Evolutionary conservation across 2,888 invertebrate species (phyloP).

Genomic region (Syrista parreyssii): DNA sequence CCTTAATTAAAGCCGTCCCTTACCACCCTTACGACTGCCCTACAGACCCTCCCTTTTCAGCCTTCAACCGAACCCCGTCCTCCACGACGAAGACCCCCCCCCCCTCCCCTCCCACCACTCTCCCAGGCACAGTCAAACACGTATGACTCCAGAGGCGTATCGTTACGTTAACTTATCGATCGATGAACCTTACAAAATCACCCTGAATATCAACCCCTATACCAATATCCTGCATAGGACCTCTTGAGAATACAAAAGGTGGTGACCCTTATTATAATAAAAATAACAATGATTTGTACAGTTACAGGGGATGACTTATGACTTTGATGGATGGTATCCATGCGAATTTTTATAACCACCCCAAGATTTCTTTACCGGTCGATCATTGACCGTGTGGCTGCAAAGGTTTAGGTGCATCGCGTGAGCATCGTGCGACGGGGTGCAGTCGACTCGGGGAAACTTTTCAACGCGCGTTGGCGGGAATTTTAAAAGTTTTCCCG

Average conservation of each 20-base stretch:
- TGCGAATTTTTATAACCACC: background rate
- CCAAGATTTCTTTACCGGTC: background rate
- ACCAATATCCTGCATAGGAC: background rate
- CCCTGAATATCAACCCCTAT: background rate
- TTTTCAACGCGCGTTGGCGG: background rate
- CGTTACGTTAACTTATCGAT: background rate
- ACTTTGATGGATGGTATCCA: background rate
- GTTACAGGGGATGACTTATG: background rate
- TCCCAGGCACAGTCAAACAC: background rate
- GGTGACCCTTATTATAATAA: background rate
- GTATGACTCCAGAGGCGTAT: background rate
- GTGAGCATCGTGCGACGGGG: background rate
- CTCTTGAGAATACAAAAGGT: background rate
- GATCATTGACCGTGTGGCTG: background rate
- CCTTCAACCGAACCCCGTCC: conserved; percentile 5
- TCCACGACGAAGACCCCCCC: background rate
- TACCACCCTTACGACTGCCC: conserved; percentile 48
- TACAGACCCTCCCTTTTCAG: conserved; percentile 35
- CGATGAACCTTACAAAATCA: background rate
- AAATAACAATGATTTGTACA: background rate
- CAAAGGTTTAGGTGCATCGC: background rate
- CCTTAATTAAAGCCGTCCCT: conserved; percentile 64
- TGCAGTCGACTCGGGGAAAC: background rate
- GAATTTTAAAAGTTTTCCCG: conserved; percentile 23
- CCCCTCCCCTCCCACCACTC: background rate